These are phyloP conservation scores for Holacanthella duospinosa DNA, from an alignment of 2,888 invertebrate genomes.

Conservation along the genomic window DNA sequence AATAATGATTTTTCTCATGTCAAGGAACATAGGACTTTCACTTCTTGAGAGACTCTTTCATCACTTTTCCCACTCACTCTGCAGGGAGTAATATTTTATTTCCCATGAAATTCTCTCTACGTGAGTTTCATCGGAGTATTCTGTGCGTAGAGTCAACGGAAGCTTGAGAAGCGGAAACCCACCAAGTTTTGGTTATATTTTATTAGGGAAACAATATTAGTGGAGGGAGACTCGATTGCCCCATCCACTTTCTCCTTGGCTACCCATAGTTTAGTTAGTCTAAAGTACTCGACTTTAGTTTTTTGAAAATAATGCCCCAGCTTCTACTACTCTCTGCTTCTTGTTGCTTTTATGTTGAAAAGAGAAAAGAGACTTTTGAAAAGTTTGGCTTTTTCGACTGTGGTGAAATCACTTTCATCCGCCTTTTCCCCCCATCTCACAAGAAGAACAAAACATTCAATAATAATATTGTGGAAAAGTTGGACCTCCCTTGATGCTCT, in stretches of 20 bases:
- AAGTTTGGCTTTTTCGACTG: neutral
- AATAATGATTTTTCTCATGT: neutral
- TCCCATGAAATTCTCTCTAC: slow-evolving; percentile 13
- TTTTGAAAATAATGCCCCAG: neutral
- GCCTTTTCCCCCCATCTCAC: too few relatives aligned
- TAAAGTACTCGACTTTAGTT: neutral
- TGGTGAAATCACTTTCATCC: neutral
- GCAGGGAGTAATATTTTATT: slow-evolving; percentile 14
- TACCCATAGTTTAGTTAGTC: neutral
- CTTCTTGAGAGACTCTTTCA: too few relatives aligned
- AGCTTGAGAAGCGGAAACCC: slow-evolving; percentile 13
- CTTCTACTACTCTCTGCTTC: neutral
- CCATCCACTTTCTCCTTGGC: neutral
- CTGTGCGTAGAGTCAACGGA: neutral
- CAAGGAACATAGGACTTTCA: slow-evolving; percentile 6
- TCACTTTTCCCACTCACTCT: neutral
- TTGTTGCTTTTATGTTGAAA: neutral
- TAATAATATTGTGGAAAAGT: too few relatives aligned
- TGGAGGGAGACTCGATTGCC: slow-evolving; percentile 1
- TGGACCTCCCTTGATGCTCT: neutral
- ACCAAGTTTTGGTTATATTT: slow-evolving; percentile 21
- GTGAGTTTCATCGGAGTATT: neutral
- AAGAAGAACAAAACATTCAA: neutral
- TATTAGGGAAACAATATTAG: slow-evolving; percentile 22
- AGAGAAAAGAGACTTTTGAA: too few relatives aligned